These are phyloP conservation scores for Ceryle rudis DNA, from an alignment of 2,797 vertebrate species.

Conservation along the genomic window DNA sequence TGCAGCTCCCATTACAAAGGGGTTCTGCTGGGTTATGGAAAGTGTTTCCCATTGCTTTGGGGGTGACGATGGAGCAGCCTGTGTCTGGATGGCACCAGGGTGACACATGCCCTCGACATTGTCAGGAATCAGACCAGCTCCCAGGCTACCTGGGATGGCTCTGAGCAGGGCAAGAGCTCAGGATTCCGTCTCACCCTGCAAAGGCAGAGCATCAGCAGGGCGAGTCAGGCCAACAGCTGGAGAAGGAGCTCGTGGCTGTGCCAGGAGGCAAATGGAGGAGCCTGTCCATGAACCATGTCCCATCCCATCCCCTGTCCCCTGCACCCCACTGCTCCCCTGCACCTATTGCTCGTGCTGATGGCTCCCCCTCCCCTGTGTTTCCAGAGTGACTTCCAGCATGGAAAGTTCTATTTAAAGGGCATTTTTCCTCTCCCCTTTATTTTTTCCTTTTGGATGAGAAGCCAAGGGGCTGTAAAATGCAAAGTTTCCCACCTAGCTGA, in stretches of 20 bases:
- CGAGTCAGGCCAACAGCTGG: rapidly evolving
- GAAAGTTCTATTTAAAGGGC: conserved; percentile 71
- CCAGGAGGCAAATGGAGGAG: rapidly evolving
- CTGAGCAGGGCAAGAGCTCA: background rate
- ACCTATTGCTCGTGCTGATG: background rate
- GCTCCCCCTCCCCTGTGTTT: conserved; percentile 6
- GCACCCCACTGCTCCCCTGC: rapidly evolving
- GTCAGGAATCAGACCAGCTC: background rate
- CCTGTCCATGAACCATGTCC: background rate
- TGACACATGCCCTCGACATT: rapidly evolving
- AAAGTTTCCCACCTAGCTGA: conserved; percentile 50
- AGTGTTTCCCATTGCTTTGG: background rate
- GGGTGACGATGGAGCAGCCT: background rate
- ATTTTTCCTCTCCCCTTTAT: background rate
- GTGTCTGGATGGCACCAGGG: rapidly evolving
- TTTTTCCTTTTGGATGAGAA: background rate
- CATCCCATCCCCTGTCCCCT: background rate
- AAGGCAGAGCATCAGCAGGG: background rate
- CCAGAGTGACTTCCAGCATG: conserved; percentile 64
- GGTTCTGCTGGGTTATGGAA: background rate
- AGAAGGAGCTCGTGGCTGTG: rapidly evolving
- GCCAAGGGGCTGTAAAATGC: conserved; percentile 39
- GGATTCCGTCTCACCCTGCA: rapidly evolving
- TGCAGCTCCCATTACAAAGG: background rate
- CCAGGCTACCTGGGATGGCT: background rate